Base-by-base conservation (phyloP, 2,888 invertebrate genomes). In the Clunio marinus region DNA sequence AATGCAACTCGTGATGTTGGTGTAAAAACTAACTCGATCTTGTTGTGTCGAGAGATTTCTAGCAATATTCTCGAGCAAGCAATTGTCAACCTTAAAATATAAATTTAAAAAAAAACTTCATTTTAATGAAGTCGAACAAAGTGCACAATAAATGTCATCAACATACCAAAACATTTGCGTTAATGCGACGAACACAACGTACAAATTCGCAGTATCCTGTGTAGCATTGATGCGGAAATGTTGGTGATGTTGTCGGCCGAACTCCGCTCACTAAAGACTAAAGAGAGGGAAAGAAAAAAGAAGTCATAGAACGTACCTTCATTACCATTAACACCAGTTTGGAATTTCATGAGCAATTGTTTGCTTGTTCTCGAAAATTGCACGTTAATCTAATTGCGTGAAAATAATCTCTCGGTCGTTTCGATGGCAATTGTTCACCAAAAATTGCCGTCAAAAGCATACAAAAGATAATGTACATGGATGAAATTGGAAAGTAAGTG, bases 1-100 rank as follows among this genome's bases (percentile, higher is more conserved):
- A 70, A 87, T 81, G 74, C 87, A 87, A 8, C 86, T 84, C 1
- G 86, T 86, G 32, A 86, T 83, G 74, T 87, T 87, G 27, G 82
- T 83, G 73, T 80, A 84, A 73, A 84, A 82, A 37, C 70, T 70
- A 1, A 75, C 70, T 2, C 74, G 73, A 58, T 73, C 72, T 10
- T 66, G 15, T 57, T 70, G 70, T 1, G 70, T 69, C 2, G 70
- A 70, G 1, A 75, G 28, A 59, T 74, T 70, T 8, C 73, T 72
- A 1, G 70, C 69, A 10, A 74, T 57, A 46, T 72, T 73, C 15
- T 73, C 72, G 1, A 45, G 55, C 46, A 73, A 73, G 59, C 75
- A 75, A 0, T 69, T 69, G 24, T 73, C 70, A 3, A 75, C 73
- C 75, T 75, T 55, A 24, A 63, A 22, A 22, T 4, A 45, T 8